Evolutionary conservation across 2,113 vertebrate genomes (phyloP).

Genomic region (Melanerpes formicivorus): DNA sequence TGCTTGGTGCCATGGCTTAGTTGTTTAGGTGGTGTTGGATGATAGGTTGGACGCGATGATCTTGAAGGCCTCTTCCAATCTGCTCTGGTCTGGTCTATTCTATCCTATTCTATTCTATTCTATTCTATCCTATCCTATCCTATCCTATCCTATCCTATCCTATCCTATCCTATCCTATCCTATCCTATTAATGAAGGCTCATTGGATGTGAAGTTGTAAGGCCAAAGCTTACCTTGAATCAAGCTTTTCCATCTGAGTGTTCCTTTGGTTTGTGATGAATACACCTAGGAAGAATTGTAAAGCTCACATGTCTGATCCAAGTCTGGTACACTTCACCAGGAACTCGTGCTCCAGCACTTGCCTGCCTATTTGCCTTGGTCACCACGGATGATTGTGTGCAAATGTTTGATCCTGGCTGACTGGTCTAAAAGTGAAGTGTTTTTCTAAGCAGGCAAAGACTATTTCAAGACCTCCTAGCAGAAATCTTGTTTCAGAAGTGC

Average conservation of each 20-base stretch:
- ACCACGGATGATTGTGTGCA: neutral
- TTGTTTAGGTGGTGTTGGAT: too few relatives aligned
- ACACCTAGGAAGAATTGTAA: neutral
- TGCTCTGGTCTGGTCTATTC: too few relatives aligned
- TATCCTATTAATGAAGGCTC: neutral
- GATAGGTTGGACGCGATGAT: too few relatives aligned
- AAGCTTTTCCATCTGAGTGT: neutral
- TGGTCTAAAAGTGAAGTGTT: neutral
- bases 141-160: neutral
- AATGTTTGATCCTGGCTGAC: neutral
- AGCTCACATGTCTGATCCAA: neutral
- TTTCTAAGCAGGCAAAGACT: neutral
- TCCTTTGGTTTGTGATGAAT: neutral
- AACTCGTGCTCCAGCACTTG: neutral
- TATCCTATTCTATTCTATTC: too few relatives aligned
- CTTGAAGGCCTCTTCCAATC: too few relatives aligned
- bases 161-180: too few relatives aligned
- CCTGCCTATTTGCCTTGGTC: neutral
- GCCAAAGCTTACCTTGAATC: neutral
- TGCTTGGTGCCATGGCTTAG: too few relatives aligned
- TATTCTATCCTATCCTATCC: too few relatives aligned
- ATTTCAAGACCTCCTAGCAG: neutral
- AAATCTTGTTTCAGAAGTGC: neutral
- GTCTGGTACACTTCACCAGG: neutral
- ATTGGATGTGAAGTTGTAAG: neutral